Evolutionary conservation across 2,888 invertebrate genomes (phyloP).

Genomic region (Acronicta leporina): DNA sequence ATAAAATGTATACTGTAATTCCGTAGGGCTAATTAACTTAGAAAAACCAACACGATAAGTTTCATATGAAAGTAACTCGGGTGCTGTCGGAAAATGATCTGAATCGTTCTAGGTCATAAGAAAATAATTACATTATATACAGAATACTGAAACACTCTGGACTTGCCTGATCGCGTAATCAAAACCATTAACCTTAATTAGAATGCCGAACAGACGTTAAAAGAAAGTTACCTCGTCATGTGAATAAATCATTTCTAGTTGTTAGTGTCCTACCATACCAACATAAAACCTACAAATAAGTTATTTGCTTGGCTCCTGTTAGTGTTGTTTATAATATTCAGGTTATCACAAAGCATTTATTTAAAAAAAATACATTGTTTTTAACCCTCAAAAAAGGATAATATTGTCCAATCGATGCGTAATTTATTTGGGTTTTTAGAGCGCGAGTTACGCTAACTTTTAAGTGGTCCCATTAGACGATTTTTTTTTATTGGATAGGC

Average conservation of each 20-base stretch:
- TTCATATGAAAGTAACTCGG: conserved; percentile 7
- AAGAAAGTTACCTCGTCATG: conserved; percentile 48
- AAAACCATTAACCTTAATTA: conserved; percentile 59
- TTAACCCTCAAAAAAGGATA: too few relatives aligned
- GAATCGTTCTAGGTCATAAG: conserved; percentile 37
- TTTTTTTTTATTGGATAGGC: too few relatives aligned
- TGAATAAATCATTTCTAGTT: conserved; percentile 36
- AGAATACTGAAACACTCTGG: conserved; percentile 18
- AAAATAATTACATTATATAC: conserved; percentile 26
- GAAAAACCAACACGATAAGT: conserved; percentile 6
- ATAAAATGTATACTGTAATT: conserved; percentile 22
- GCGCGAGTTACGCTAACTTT: too few relatives aligned
- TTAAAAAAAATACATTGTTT: too few relatives aligned
- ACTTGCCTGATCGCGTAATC: conserved; percentile 40
- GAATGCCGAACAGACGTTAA: conserved; percentile 43
- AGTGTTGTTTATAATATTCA: too few relatives aligned
- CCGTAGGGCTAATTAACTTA: conserved; percentile 1
- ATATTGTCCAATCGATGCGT: too few relatives aligned
- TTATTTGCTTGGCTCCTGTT: conserved; percentile 7
- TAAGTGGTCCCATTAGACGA: too few relatives aligned
- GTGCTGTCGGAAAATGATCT: conserved; percentile 23
- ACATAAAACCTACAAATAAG: too few relatives aligned
- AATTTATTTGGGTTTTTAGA: too few relatives aligned
- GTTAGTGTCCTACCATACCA: conserved; percentile 7
- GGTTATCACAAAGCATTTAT: too few relatives aligned